These are phyloP conservation scores for Nomia melanderi DNA, from an alignment of 1,140 invertebrate genomes.

Conservation along the genomic window DNA sequence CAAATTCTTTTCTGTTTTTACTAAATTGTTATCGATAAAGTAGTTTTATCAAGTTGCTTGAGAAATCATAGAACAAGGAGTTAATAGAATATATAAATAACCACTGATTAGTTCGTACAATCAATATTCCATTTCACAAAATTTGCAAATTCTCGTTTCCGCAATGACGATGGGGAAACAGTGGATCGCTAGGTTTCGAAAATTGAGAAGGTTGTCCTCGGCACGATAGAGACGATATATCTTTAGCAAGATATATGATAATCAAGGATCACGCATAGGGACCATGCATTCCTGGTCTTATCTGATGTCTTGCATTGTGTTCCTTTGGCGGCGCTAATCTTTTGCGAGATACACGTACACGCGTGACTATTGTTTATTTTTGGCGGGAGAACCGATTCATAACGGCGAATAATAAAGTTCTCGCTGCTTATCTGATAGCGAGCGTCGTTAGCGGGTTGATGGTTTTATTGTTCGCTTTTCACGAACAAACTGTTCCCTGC, in stretches of 20 bases:
- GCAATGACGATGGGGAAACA: no score
- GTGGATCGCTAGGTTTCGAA: no score
- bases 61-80: no score
- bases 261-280: conserved; percentile 45
- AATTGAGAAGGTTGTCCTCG: neutral
- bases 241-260: conserved; percentile 43
- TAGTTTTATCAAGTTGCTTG: no score
- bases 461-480: conserved; percentile 42
- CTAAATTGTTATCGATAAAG: no score
- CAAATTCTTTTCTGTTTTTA: no score
- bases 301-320: conserved; percentile 54
- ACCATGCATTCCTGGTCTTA: conserved; percentile 20
- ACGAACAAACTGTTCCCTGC: conserved; percentile 20
- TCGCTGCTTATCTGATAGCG: conserved; percentile 54
- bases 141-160: no score
- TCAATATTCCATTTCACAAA: no score
- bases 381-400: conserved; percentile 49
- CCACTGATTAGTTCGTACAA: no score
- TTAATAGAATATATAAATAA: no score
- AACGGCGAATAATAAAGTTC: conserved; percentile 63
- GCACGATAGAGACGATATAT: conserved; percentile 30
- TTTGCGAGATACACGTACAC: conserved; percentile 34
- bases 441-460: conserved; percentile 26
- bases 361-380: conserved; percentile 58
- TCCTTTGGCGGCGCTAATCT: conserved; percentile 50